Conservation (phyloP, 1,140 invertebrate genomes). For the Drosophila trapezifrons region DNA sequence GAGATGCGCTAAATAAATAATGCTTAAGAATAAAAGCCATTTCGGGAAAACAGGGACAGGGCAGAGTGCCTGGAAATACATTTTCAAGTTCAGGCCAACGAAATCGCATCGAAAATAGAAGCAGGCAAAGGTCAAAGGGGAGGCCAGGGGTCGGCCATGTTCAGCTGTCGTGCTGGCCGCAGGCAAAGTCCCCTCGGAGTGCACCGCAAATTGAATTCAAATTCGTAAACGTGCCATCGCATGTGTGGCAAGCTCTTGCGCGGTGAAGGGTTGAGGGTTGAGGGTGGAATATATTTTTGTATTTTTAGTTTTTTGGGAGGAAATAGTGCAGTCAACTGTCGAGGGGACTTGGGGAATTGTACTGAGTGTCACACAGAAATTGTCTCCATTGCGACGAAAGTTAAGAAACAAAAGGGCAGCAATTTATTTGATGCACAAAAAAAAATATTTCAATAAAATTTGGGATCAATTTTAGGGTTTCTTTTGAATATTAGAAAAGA, state of each 20-base stretch:
- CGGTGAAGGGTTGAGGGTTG: background rate
- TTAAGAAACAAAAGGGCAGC: conserved; percentile 11
- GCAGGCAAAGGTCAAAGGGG: conserved; percentile 55
- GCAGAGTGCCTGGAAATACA: conserved; percentile 35
- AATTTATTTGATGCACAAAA: background rate
- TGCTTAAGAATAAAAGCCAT: conserved; percentile 29
- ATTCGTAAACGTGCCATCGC: conserved; percentile 67
- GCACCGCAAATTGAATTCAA: conserved; percentile 76
- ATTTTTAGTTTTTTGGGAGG: background rate
- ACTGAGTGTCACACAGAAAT: conserved; percentile 28
- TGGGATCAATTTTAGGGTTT: no score
- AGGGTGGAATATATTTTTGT: background rate
- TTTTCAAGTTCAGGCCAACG: conserved; percentile 71
- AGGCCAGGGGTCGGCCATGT: conserved; percentile 17
- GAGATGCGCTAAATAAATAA: conserved; percentile 37
- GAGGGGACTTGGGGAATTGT: conserved; percentile 33
- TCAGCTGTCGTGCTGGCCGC: conserved; percentile 19
- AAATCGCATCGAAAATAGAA: conserved; percentile 43
- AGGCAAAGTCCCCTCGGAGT: conserved; percentile 44
- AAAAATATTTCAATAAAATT: background rate
- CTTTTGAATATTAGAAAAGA: no score
- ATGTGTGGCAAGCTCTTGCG: conserved; percentile 50
- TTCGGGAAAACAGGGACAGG: background rate
- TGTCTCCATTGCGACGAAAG: conserved; percentile 42
- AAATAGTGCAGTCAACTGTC: conserved; percentile 26